Evolutionary conservation across 1,140 invertebrate genomes (phyloP), one percentile per base, ranked within the genome.

Genomic region (Hormaphis cornu): DNA sequence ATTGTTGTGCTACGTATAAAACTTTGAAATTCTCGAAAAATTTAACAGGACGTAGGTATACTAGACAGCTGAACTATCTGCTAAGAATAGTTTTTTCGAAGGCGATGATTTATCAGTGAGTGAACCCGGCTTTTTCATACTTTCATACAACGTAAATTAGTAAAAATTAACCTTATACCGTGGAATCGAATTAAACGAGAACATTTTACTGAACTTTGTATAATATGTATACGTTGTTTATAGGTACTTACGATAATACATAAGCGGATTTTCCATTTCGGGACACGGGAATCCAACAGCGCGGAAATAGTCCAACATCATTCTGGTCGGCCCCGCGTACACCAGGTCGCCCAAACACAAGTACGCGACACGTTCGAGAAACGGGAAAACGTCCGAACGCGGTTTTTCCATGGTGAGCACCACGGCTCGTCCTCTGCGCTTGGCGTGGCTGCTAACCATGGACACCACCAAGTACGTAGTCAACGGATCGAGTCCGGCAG

Each of bases 381-480:
- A 95, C 0, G 93, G 92, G 74, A 95, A 88, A 1, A 96, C 92
- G 77, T 96, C 93, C 40, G 92, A 95, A 69, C 91, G 82, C 0
- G 93, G 93, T 74, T 94, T 94, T 74, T 95, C 92, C 87, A 95
- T 90, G 0, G 91, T 95, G 0, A 95, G 76, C 22, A 95, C 82
- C 5, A 95, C 89, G 7, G 92, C 90, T 16, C 91, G 87, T 7
- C 90, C 89, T 71, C 91, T 89, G 75, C 93, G 93, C 72, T 93
- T 93, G 3, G 91, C 91, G 37, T 93, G 90, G 73, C 93, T 94
- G 50, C 91, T 93, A 9, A 95, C 79, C 77, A 95, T 95, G 0
- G 93, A 95, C 22, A 95, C 87, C 3, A 96, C 87, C 44, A 96
- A 82, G 76, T 95, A 96, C 1, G 92, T 93, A 73, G 94, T 93